Evolutionary conservation across 1,140 invertebrate genomes (phyloP), one percentile per base, ranked within the genome.

Genomic region (Drosophila repleta): DNA sequence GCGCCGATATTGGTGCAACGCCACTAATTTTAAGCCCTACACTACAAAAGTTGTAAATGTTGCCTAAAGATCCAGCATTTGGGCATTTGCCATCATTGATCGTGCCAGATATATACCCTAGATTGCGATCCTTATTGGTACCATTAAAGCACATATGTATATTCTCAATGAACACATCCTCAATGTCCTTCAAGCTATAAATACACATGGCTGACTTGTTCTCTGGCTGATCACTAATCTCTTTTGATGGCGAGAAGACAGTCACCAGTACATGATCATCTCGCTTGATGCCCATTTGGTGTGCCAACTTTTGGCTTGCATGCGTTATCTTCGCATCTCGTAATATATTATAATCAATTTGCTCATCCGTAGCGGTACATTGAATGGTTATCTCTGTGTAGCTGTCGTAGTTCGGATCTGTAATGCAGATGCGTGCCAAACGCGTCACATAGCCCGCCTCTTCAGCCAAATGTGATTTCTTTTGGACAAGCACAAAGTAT

Each of bases 111-210:
- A 98, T 96, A 90, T 98, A 98, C 17, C 96, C 96, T 95, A 98
- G 97, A 85, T 98, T 98, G 46, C 97, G 93, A 88, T 97, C 96
- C 75, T 96, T 96, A 60, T 96, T 96, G 76, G 96, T 98, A 20
- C 97, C 97, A 92, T 98, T 97, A 91, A 99, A 99, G 92, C 98
- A 99, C 95, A 97, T 96, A 90, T 98, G 97, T 79, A 99, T 98
- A 92, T 99, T 99, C 92, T 98, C 96, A 81, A 97, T 97, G 92
- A 99, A 99, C 84, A 97, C 96, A 55, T 95, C 95, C 88, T 98
- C 97, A 74, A 99, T 97, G 41, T 98, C 96, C 72, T 96, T 94
- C 57, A 99, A 92, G 68, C 96, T 96, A 92, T 96, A 97, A 20
- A 97, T 93, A 92, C 97, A 98, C 65, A 99, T 90, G 0, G 97